Conservation (phyloP, 2,888 invertebrate genomes). For the Hirtodrosophila duncani region DNA sequence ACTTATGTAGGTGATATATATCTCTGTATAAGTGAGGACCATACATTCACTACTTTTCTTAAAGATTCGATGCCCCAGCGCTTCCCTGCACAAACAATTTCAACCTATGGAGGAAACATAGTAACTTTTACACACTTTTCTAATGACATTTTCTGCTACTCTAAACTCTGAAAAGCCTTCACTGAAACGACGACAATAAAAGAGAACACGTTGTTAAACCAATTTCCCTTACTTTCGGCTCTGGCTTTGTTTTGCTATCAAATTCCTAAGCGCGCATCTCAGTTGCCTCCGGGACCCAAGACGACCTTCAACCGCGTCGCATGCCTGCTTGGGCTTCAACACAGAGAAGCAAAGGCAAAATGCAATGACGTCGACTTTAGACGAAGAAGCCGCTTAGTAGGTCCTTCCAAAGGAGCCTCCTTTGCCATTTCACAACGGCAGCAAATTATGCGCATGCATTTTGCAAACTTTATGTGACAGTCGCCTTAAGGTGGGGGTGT, state of each 20-base stretch:
- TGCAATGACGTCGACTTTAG: too few relatives aligned
- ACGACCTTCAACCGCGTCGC: constrained; percentile 41
- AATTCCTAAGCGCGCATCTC: constrained; percentile 45
- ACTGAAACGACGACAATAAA: constrained; percentile 10
- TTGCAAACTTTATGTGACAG: constrained; percentile 29
- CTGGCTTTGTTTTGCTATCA: constrained; percentile 34
- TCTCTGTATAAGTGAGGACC: too few relatives aligned
- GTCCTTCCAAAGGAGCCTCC: too few relatives aligned
- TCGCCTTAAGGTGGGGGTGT: background rate
- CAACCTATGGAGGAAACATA: too few relatives aligned
- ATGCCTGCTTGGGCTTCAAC: background rate
- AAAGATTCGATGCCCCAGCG: too few relatives aligned
- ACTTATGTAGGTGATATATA: too few relatives aligned
- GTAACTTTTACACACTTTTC: constrained; percentile 19
- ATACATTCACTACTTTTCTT: too few relatives aligned
- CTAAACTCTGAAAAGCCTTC: too few relatives aligned
- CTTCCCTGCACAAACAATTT: background rate
- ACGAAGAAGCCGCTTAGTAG: too few relatives aligned
- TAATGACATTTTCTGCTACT: constrained; percentile 14
- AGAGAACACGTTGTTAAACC: constrained; percentile 49
- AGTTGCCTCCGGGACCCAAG: constrained; percentile 3
- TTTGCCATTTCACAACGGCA: too few relatives aligned
- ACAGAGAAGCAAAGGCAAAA: background rate
- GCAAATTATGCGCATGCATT: constrained; percentile 60
- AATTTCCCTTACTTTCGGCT: constrained; percentile 44